Evolutionary conservation across 2,113 vertebrate species (phyloP).

Genomic region (Empidonax traillii): DNA sequence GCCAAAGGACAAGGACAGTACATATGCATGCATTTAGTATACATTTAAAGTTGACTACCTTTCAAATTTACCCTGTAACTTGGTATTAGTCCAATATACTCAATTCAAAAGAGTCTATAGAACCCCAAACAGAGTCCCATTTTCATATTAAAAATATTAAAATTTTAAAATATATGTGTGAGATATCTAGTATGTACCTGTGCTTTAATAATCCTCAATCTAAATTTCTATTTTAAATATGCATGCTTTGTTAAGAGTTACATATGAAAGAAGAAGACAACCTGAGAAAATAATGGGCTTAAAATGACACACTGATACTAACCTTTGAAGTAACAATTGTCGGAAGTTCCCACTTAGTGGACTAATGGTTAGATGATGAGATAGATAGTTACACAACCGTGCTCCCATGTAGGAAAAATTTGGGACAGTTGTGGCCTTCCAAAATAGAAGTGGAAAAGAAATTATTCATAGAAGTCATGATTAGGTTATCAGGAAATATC

Average conservation of each 20-base stretch:
- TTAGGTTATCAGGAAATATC: neutral
- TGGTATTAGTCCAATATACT: neutral
- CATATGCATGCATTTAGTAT: neutral
- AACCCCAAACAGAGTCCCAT: neutral
- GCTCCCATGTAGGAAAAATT: slow-evolving; percentile 94
- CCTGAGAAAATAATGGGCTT: neutral
- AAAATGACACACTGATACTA: slow-evolving; percentile 27
- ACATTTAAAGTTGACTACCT: neutral
- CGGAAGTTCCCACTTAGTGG: slow-evolving; percentile 85
- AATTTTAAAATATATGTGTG: neutral
- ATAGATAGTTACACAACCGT: slow-evolving; percentile 91
- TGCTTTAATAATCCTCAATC: neutral
- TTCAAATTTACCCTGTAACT: neutral
- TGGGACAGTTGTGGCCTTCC: slow-evolving; percentile 89
- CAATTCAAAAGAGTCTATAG: neutral
- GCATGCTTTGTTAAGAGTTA: neutral
- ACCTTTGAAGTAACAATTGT: slow-evolving; percentile 88
- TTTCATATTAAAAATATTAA: neutral
- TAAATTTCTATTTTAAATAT: neutral
- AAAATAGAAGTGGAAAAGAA: slow-evolving; percentile 31
- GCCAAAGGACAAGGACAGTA: neutral
- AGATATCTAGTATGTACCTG: neutral
- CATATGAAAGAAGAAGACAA: neutral
- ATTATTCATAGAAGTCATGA: neutral
- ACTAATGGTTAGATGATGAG: slow-evolving; percentile 84